phyloP scores from a whole-genome alignment of 2,888 invertebrate genomes.

The Cryptocheilus praepositus region DNA sequence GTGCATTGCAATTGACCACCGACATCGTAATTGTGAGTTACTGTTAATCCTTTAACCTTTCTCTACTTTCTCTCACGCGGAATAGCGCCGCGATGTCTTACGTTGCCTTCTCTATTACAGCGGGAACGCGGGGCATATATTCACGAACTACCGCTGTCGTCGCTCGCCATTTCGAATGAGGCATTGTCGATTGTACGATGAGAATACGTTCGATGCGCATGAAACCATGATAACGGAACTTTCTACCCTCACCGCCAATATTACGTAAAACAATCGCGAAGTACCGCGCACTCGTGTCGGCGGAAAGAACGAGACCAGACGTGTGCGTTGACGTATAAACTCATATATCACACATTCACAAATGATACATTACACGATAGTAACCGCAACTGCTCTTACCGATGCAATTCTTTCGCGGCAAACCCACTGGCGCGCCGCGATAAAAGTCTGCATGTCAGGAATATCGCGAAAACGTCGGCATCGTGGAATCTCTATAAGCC shows the following conservation, averaged over 20 bases:
- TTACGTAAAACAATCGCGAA: not conserved
- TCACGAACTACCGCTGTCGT: conserved; percentile 38
- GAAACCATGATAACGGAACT: conserved; percentile 21
- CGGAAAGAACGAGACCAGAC: no score
- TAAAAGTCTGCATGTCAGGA: no score
- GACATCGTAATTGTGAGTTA: conserved; percentile 49
- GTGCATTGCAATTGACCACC: conserved; percentile 41
- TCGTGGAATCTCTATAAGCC: no score
- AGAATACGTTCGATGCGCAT: conserved; percentile 7
- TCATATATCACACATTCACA: no score
- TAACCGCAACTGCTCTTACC: no score
- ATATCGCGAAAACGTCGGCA: no score
- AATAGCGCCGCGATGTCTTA: conserved; percentile 10
- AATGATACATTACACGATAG: no score
- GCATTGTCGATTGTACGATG: conserved; percentile 29
- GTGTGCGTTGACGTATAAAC: no score
- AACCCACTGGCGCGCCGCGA: no score
- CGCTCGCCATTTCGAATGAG: conserved; percentile 24
- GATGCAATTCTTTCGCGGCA: no score
- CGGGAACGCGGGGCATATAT: conserved; percentile 1
- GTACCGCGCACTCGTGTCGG: no score
- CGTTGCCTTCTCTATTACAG: not conserved
- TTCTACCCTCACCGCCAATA: conserved; percentile 11
- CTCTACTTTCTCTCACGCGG: conserved; percentile 38
- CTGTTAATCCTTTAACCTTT: conserved; percentile 56